These are phyloP conservation scores for Alces alces DNA, from an alignment of 2,113 vertebrate genomes.

Conservation along the genomic window DNA sequence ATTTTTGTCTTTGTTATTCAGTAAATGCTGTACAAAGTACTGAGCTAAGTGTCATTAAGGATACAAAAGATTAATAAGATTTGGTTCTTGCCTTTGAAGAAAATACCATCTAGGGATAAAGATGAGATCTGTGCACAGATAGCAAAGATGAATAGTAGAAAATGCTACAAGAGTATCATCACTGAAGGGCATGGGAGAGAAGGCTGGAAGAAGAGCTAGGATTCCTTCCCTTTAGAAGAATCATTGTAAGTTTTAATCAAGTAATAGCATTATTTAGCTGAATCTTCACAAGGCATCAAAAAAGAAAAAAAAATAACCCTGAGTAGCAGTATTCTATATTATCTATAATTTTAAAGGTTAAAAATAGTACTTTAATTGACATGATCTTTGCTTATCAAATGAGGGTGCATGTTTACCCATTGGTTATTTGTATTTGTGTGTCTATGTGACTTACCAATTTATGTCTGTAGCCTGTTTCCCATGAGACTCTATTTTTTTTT, in stretches of 20 bases:
- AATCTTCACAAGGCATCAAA: neutral
- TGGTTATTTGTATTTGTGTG: neutral
- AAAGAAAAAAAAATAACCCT: neutral
- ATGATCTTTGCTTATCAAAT: neutral
- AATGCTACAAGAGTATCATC: neutral
- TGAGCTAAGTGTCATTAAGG: neutral
- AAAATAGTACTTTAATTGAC: neutral
- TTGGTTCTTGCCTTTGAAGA: neutral
- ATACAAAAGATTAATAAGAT: neutral
- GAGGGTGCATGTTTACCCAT: neutral
- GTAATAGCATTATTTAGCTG: neutral
- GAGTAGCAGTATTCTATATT: neutral
- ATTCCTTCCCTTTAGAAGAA: neutral
- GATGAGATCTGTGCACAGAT: neutral
- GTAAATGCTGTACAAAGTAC: neutral
- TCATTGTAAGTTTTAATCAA: neutral
- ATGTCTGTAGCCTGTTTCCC: neutral
- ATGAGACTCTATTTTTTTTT: neutral
- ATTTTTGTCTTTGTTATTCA: constrained; percentile 13
- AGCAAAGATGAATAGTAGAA: neutral
- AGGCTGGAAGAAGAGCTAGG: neutral
- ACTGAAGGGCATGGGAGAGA: neutral
- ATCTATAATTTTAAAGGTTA: neutral
- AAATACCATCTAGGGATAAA: neutral
- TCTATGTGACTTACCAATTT: neutral